Percentiles rank a stretch among this genome's conserved stretches.
Conservation (phyloP, 2,797 vertebrate species). For the Pangasius macronema region DNA sequence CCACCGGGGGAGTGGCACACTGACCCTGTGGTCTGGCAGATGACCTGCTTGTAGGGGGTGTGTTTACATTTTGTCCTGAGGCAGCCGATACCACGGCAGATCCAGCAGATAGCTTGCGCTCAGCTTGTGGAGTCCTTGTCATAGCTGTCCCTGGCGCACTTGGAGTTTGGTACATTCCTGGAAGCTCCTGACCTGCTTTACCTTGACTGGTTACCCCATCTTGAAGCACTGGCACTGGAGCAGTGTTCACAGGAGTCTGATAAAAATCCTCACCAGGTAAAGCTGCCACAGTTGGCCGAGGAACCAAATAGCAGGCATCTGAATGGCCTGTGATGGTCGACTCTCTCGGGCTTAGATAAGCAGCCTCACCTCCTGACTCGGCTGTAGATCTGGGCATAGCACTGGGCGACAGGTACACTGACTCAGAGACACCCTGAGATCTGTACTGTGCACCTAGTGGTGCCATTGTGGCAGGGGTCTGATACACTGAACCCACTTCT, state of each 20-base stretch:
- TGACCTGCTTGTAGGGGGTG: constrained; percentile 60
- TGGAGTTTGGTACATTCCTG: constrained; percentile 74
- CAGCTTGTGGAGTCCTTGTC: constrained; percentile 63
- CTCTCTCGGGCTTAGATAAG: constrained; percentile 74
- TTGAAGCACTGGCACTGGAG: constrained; percentile 41
- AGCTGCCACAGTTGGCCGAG: constrained; percentile 69
- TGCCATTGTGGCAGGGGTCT: constrained; percentile 66
- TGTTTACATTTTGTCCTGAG: constrained; percentile 66
- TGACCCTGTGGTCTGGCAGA: constrained; percentile 64
- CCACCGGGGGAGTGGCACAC: constrained; percentile 56
- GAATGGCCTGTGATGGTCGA: constrained; percentile 59
- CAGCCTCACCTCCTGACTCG: constrained; percentile 68
- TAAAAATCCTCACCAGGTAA: constrained; percentile 75
- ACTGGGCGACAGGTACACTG: constrained; percentile 73
- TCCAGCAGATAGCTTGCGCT: constrained; percentile 51
- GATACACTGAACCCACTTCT: constrained; percentile 71
- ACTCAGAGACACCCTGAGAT: constrained; percentile 68
- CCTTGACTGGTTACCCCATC: constrained; percentile 55
- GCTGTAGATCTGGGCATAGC: constrained; percentile 59
- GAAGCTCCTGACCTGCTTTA: constrained; percentile 65
- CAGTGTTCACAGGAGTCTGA: constrained; percentile 72
- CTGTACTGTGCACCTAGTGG: constrained; percentile 62
- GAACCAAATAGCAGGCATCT: constrained; percentile 76
- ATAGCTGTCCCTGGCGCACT: constrained; percentile 60
- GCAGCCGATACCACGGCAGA: constrained; percentile 52